Evolutionary conservation across 2,113 vertebrate genomes (phyloP), one percentile per base, ranked within the genome.

Genomic region (Telmatochromis sp.): DNA sequence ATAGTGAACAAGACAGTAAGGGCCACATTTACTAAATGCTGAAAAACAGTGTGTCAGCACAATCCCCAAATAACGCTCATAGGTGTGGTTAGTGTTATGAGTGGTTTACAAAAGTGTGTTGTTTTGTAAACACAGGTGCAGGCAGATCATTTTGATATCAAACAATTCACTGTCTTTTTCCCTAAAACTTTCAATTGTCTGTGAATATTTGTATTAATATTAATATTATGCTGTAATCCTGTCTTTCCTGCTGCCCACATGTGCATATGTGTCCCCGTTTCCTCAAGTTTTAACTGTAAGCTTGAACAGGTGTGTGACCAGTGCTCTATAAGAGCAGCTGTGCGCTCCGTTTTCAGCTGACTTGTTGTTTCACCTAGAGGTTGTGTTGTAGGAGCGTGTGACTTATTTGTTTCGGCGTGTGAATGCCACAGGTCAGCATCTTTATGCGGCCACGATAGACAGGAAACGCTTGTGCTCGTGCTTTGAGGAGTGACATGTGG

Each of bases 391-490:
- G 79, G 50, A 86, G 60, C n/a, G 9, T 28, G 65, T 84, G 90
- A 89, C 81, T 86, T 87, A 91, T 93, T 90, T 90, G 87, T 91
- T 89, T 83, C 1, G 6, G 37, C 21, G 54, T 21, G 60, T 15
- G 23, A 55, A 80, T 33, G 78, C 89, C 78, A 87, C 91, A 89
- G 91, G 90, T 93, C 91, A 93, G 87, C 88, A 86, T 85, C 84
- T 92, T 92, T 83, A 12, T 6, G 19, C 55, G 2, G 73, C 85
- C 53, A 5, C 10, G 21, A 89, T 86, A 28, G 83, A 90, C 89
- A 85, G 87, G 80, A 88, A 93, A 86, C 17, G 26, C 63, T 82
- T 35, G 92, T 35, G 40, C 85, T 88, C 6, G 5, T 21, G 82
- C 85, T 81, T 73, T 3, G 33, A 85, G 82, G 88, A 87, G 82